Evolutionary conservation across 2,797 vertebrate genomes (phyloP), one percentile per base, ranked within the genome.

Genomic region (Sebastes hubbsi): DNA sequence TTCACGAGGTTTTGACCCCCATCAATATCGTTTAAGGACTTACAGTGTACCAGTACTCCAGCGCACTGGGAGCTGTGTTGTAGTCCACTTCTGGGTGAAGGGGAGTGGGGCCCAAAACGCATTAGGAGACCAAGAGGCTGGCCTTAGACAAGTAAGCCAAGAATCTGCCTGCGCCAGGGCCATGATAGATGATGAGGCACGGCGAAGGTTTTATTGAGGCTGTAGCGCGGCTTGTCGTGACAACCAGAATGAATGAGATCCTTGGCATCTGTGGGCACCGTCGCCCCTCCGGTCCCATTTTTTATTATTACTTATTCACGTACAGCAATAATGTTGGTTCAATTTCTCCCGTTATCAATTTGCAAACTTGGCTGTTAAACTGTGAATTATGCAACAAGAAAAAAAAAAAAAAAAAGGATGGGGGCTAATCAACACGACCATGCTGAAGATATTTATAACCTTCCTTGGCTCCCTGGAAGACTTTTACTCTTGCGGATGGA

Each of bases 301-400:
- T 88, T 82, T 87, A 85, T 86, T 87, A 88, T 88, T 86, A 87
- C 91, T 85, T 87, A 89, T 87, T 88, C 83, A 85, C 77, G 4
- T 60, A 59, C 46, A 38, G 85, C 86, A 85, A 87, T 91, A 85
- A 91, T 80, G 85, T 85, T 83, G 82, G 67, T 85, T 85, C 77
- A 87, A 27, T 86, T 87, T 82, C 78, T 46, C 34, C 69, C 62
- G 7, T 90, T 81, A 89, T 93, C 90, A 90, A 86, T 92, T 93
- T 90, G 78, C 46, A 75, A 84, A 85, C 82, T 70, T 73, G 78
- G 84, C 87, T 72, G 82, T 88, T 91, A 81, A 81, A 88, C 67
- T 56, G 89, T 82, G 90, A 92, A 84, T 92, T 87, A 93, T 86
- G 82, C 79, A 86, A 87, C 75, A 69, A 32, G 63, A 46, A 36